Evolutionary conservation across 2,797 vertebrate species (phyloP).

Genomic region (Intellagama lesueurii): DNA sequence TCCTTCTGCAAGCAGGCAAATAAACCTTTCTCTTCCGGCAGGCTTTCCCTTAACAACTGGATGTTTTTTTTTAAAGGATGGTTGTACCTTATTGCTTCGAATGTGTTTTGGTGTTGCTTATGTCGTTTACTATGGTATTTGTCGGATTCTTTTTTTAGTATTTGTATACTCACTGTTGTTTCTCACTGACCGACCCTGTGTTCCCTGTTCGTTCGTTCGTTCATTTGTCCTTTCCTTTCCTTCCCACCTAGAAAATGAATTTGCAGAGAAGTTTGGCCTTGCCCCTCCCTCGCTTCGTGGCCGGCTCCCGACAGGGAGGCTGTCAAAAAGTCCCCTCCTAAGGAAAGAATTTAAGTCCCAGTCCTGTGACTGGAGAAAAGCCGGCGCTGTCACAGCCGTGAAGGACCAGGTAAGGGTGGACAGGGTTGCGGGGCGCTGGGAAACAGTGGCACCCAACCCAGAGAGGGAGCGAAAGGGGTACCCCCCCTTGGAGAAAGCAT

Average conservation of each 20-base stretch:
- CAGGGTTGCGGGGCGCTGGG: no score
- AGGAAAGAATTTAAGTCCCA: accelerated
- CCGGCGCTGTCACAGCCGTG: background rate
- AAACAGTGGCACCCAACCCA: background rate
- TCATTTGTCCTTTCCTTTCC: background rate
- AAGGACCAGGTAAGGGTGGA: constrained; percentile 26
- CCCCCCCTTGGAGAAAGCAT: background rate
- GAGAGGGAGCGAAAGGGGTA: background rate
- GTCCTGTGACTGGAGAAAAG: constrained; percentile 68
- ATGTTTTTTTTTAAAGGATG: no score
- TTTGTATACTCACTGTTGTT: no score
- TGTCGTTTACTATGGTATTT: no score
- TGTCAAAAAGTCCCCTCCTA: background rate
- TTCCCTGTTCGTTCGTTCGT: no score
- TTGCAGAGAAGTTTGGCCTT: constrained; percentile 51
- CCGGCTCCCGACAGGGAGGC: background rate
- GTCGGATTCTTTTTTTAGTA: no score
- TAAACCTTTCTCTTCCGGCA: no score
- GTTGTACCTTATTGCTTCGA: no score
- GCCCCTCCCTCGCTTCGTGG: background rate
- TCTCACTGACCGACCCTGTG: no score
- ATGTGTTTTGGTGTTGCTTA: no score
- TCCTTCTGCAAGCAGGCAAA: no score
- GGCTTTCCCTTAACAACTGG: no score
- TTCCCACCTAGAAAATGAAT: constrained; percentile 61